These are phyloP conservation scores for Brachionus sp. DNA, from an alignment of 1,140 invertebrate genomes.

Conservation along the genomic window DNA sequence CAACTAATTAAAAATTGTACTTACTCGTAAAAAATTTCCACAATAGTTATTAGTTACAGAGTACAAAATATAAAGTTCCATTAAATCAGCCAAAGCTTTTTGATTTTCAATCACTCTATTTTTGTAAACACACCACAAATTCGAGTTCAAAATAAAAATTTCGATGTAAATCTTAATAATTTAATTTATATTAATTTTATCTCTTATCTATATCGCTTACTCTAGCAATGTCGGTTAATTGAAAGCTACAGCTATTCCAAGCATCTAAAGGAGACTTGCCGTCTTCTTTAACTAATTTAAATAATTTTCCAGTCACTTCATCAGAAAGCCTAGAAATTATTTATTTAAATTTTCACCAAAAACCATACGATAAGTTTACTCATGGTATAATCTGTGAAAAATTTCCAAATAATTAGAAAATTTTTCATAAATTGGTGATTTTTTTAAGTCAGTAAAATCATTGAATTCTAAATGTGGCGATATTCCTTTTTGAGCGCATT, in stretches of 20 bases:
- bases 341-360: not conserved
- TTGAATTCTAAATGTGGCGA: slow-evolving; percentile 28
- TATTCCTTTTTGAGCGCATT: slow-evolving; percentile 41
- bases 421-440: not conserved
- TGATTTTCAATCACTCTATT: not conserved
- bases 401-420: not conserved
- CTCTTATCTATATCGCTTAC: too few species aligned
- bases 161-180: slow-evolving; percentile 1
- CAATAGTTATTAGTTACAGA: not conserved
- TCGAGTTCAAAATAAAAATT: not conserved
- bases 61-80: slow-evolving; percentile 8
- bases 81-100: not conserved
- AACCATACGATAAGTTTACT: not conserved
- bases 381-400: not conserved
- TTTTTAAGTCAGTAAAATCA: not conserved
- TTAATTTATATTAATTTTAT: not conserved
- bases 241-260: not conserved
- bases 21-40: not conserved
- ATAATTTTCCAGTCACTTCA: not conserved
- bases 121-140: not conserved
- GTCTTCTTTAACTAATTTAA: not conserved
- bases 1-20: not conserved
- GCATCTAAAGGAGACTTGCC: not conserved
- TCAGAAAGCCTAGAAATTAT: not conserved
- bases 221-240: not conserved